Percentiles rank a stretch among this genome's conserved stretches.
These are phyloP conservation scores for Glossophaga mutica DNA, from an alignment of 2,797 vertebrate species.

Conservation along the genomic window DNA sequence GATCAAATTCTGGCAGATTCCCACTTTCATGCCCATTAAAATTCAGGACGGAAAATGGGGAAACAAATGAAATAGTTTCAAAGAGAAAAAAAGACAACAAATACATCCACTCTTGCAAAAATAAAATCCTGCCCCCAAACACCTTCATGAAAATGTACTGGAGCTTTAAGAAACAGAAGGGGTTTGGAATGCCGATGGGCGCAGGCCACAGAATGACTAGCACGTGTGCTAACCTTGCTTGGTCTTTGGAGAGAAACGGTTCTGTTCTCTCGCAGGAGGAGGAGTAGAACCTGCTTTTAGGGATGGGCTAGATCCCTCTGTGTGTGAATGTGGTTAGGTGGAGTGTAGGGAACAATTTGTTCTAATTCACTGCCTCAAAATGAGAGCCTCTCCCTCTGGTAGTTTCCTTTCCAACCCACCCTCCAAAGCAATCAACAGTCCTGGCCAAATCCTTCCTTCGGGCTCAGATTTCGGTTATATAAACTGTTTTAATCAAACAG, in stretches of 20 bases:
- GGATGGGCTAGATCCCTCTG: neutral
- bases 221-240: neutral
- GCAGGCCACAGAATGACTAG: neutral
- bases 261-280: neutral
- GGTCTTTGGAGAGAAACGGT: neutral
- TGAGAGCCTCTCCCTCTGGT: constrained; percentile 38
- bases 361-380: constrained; percentile 37
- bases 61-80: constrained; percentile 27
- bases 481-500: constrained; percentile 70
- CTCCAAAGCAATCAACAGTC: constrained; percentile 37
- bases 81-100: constrained; percentile 42
- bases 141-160: constrained; percentile 47
- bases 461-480: constrained; percentile 67
- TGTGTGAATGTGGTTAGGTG: neutral
- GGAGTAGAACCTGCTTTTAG: constrained; percentile 11
- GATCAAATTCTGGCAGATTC: constrained; percentile 43
- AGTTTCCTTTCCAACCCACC: constrained; percentile 43
- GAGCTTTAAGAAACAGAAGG: constrained; percentile 39
- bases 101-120: constrained; percentile 63
- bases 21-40: constrained; percentile 54
- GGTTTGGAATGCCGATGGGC: neutral
- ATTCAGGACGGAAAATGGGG: constrained; percentile 44
- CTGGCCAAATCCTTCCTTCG: constrained; percentile 51
- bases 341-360: constrained; percentile 45
- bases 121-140: constrained; percentile 48